A percentile compares a stretch with the other conserved stretches of the same genome.
Evolutionary conservation across 2,888 invertebrate genomes (phyloP).

Genomic region (Empis stercorea): DNA sequence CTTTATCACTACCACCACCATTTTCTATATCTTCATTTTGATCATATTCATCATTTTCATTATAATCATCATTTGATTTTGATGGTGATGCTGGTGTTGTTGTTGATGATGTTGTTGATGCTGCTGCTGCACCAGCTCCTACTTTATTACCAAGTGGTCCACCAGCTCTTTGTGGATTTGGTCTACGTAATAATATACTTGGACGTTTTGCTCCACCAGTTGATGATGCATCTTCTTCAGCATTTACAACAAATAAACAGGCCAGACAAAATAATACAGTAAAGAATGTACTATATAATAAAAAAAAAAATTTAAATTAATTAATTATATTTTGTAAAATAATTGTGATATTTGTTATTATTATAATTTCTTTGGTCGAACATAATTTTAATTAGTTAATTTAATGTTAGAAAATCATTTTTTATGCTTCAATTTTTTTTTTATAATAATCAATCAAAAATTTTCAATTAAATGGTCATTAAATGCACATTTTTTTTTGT

Average conservation of each 20-base stretch:
- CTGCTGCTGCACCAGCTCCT: conserved; percentile 21
- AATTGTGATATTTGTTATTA: not conserved
- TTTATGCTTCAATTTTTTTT: too few relatives aligned
- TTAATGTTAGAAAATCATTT: too few relatives aligned
- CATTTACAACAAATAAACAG: conserved; percentile 7
- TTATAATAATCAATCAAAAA: too few relatives aligned
- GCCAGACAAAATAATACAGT: not conserved
- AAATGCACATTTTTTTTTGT: too few relatives aligned
- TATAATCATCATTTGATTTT: conserved; percentile 27
- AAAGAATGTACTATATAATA: not conserved
- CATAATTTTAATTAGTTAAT: too few relatives aligned
- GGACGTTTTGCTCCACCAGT: conserved; percentile 23
- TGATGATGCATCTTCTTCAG: conserved; percentile 20
- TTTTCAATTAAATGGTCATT: too few relatives aligned
- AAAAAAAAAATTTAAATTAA: not conserved
- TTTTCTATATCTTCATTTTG: conserved; percentile 34
- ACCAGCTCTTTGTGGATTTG: conserved; percentile 2
- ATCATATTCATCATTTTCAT: conserved; percentile 42
- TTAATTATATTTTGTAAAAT: not conserved
- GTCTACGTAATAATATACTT: conserved; percentile 18
- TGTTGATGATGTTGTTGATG: conserved; percentile 25
- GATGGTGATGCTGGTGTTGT: conserved; percentile 25
- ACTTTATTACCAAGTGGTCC: conserved; percentile 16
- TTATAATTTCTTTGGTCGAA: too few relatives aligned
- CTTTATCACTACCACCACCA: conserved; percentile 23